Percentiles rank a stretch among this genome's conserved stretches.
phyloP scores from a whole-genome alignment of 2,797 vertebrate species.

The Acipenser ruthenus region DNA sequence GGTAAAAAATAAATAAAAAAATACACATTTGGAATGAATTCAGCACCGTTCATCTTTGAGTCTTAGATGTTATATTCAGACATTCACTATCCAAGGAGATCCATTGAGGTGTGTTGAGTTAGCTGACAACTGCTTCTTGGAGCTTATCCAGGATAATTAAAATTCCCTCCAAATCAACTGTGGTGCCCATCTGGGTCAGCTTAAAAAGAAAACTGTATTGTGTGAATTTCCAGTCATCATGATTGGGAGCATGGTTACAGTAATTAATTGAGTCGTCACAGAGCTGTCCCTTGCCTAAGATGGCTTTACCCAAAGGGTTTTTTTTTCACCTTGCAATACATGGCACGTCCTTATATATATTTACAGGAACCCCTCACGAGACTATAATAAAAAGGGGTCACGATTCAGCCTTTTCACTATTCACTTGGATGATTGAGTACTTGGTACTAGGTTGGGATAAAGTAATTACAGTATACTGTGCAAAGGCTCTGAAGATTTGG shows the following conservation, averaged over 20 bases:
- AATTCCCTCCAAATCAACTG: conserved; percentile 26
- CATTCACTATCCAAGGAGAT: conserved; percentile 18
- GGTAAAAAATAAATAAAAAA: no score
- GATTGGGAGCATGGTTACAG: neutral
- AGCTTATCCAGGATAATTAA: conserved; percentile 39
- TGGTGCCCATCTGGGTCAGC: conserved; percentile 32
- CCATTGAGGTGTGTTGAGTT: conserved; percentile 11
- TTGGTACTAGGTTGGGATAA: neutral
- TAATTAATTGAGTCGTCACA: neutral
- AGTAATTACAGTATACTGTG: no score
- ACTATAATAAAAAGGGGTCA: neutral
- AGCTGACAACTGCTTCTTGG: conserved; percentile 24
- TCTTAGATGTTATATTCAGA: conserved; percentile 9
- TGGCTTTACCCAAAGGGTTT: neutral
- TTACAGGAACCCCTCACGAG: neutral
- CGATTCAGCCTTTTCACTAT: neutral
- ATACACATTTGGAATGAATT: no score
- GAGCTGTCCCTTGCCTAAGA: neutral
- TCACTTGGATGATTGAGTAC: neutral
- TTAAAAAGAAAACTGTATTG: conserved; percentile 1
- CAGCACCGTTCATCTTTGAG: no score
- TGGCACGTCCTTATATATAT: neutral
- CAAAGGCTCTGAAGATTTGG: no score
- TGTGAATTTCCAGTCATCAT: conserved; percentile 8
- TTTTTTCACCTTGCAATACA: neutral